Conservation (phyloP, 2,888 invertebrate genomes). For the Pyrrhia umbra region DNA sequence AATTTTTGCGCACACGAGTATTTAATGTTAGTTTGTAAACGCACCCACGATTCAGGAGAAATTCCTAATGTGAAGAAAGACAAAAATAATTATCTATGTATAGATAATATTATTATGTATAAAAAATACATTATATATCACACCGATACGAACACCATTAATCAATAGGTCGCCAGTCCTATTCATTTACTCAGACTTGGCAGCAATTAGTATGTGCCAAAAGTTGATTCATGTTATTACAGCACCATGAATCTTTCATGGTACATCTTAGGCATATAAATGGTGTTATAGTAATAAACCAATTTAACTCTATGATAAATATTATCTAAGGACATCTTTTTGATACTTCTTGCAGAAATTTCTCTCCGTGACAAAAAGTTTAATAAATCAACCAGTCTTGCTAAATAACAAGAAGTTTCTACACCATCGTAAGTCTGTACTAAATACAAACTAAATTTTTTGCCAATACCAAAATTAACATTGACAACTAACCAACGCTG, state of each 20-base stretch:
- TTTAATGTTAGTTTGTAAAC: background rate
- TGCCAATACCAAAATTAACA: background rate
- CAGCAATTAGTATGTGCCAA: conserved; percentile 44
- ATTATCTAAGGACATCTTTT: background rate
- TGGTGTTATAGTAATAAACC: background rate
- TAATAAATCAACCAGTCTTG: background rate
- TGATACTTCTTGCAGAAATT: background rate
- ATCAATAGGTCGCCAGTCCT: conserved; percentile 37
- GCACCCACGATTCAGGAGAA: background rate
- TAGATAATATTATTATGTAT: background rate
- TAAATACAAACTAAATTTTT: background rate
- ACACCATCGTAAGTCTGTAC: background rate
- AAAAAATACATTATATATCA: background rate
- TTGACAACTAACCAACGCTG: background rate
- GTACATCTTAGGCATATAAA: background rate
- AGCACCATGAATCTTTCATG: conserved; percentile 24
- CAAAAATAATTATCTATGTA: background rate
- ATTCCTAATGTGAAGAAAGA: background rate
- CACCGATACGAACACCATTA: conserved; percentile 9
- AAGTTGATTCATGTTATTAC: conserved; percentile 45
- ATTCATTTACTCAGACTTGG: conserved; percentile 25
- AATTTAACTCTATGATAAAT: background rate
- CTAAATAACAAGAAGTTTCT: background rate
- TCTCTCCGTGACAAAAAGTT: no score
- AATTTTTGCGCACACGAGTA: no score